A percentile compares a stretch with the other conserved stretches of the same genome.
These are phyloP conservation scores for Agriopis aurantiaria DNA, from an alignment of 2,888 invertebrate genomes.

Conservation along the genomic window DNA sequence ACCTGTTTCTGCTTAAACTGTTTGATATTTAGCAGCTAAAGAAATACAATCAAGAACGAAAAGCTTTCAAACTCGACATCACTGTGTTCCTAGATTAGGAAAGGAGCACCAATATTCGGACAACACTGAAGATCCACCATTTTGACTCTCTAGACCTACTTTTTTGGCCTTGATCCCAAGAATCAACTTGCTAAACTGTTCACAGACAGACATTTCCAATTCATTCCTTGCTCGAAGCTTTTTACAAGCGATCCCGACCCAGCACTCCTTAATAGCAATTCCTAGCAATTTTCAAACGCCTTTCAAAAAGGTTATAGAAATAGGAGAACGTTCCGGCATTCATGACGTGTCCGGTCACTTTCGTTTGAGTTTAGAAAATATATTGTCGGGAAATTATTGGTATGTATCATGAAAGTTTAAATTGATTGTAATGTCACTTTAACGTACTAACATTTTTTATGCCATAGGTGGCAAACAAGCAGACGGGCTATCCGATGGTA, in stretches of 20 bases:
- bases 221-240: constrained; percentile 33
- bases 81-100: background rate
- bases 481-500: too few relatives aligned
- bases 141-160: background rate
- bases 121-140: background rate
- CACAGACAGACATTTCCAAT: constrained; percentile 29
- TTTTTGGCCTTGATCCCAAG: constrained; percentile 7
- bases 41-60: too few relatives aligned
- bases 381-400: background rate
- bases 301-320: constrained; percentile 32
- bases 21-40: too few relatives aligned
- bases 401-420: too few relatives aligned
- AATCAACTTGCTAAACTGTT: constrained; percentile 16
- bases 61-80: too few relatives aligned
- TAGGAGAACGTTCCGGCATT: constrained; percentile 5
- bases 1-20: too few relatives aligned
- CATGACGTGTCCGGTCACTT: background rate
- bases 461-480: too few relatives aligned
- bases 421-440: too few relatives aligned
- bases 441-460: too few relatives aligned
- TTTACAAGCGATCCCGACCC: constrained; percentile 29
- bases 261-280: constrained; percentile 41
- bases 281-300: constrained; percentile 38
- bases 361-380: background rate
- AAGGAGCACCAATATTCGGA: constrained; percentile 2